Base-by-base conservation (phyloP, 2,888 invertebrate species). In the Villa cingulata region DNA sequence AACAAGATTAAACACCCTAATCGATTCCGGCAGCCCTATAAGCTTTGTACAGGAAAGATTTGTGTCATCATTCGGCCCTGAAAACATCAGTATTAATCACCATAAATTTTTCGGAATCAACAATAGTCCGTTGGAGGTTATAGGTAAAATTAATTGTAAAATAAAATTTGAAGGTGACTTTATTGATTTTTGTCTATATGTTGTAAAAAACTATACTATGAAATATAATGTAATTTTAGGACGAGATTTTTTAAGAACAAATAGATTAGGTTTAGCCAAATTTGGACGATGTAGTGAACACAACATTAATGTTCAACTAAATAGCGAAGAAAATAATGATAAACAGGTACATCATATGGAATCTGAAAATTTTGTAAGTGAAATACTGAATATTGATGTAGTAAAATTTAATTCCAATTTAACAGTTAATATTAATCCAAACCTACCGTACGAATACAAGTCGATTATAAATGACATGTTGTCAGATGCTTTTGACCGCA, bases 31-130 rank as follows among this genome's bases (percentile, higher is more conserved):
- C 1, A 44, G 37, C 3, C 45, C 40, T 15, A 45, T 45, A 1
- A 45, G 45, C 16, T 45, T 45, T 18, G 18, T 40, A 17, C 45
- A 40, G n/a, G 45, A 40, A 14, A 16, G 17, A 16, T 45, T 32
- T 15, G 32, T 46, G n/a, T 20, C 46, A 14, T 7, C 42, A 23
- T 42, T 32, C 37, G 29, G 34, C 3, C 12, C 34, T n/a, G 20
- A 27, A 12, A 17, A 27, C 12, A 20, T 19, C 1, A 29, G 40
- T 18, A 2, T 40, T 14, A 39, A 14, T 9, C 20, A 23, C 12
- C n/a, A 17, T 10, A 32, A 19, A 10, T 40, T 17, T 15, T 9
- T 18, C 14, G 42, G 41, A 23, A 41, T 46, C 17, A 46, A 46
- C 16, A 42, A 41, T 18, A 46, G 42, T 29, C n/a, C 16, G 9